Percentiles rank a stretch among this genome's conserved stretches.
Conservation (phyloP, 2,113 vertebrate genomes). For the Boleophthalmus pectinirostris region DNA sequence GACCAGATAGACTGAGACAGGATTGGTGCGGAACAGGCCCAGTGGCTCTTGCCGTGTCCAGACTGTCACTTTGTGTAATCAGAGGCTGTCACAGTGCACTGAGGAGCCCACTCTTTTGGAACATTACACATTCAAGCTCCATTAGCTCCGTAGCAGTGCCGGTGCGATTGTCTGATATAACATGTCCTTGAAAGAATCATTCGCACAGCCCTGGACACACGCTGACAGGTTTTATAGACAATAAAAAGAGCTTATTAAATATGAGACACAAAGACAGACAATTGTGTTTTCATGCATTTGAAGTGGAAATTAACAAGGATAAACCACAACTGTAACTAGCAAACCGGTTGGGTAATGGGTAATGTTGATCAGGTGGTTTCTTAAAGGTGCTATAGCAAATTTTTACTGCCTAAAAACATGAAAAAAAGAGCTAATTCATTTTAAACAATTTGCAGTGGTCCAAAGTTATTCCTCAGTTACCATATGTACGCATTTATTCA, state of each 20-base stretch:
- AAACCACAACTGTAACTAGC: too few relatives aligned
- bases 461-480: too few relatives aligned
- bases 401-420: too few relatives aligned
- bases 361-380: too few relatives aligned
- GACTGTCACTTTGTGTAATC: constrained; percentile 69
- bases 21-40: constrained; percentile 55
- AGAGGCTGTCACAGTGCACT: constrained; percentile 58
- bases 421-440: too few relatives aligned
- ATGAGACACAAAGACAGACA: not conserved
- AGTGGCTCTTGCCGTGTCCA: constrained; percentile 61
- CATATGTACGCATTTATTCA: too few relatives aligned
- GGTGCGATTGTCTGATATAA: constrained; percentile 30
- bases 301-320: not conserved
- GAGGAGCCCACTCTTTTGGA: constrained; percentile 60
- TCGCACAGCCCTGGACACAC: constrained; percentile 29
- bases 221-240: not conserved
- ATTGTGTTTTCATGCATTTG: constrained; percentile 5
- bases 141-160: constrained; percentile 57
- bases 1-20: constrained; percentile 45
- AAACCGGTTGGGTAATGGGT: too few relatives aligned
- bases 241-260: not conserved
- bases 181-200: constrained; percentile 61
- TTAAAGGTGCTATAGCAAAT: too few relatives aligned
- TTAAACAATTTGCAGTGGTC: too few relatives aligned
- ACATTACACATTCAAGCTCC: constrained; percentile 70